Base-by-base conservation (phyloP, 2,113 vertebrate genomes). In the Brachypodius melanocephalos region DNA sequence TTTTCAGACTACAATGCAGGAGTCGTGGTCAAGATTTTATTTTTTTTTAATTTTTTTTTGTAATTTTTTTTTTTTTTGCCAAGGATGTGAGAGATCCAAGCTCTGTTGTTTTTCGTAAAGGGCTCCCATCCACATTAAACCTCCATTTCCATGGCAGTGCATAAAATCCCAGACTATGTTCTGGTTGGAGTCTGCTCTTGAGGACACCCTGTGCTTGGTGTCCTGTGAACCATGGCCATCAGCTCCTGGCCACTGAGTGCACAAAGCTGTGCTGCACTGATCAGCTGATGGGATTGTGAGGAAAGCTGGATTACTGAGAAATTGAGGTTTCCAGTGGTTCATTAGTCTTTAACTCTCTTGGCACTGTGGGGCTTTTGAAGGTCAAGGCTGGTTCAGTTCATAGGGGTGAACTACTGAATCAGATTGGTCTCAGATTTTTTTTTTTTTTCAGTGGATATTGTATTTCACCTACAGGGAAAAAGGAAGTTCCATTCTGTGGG, bases 21-120 rank as follows among this genome's bases (percentile, higher is more conserved):
- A 69, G 6, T 40, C 0, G 0, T 40, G 14, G 25, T 88, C 32
- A 55, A 40, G 20, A 3, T 3, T 38, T 57, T 29, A 22, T 43
- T 9, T 15, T 32, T n/a, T n/a, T n/a, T n/a, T n/a, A n/a, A n/a
- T n/a, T n/a, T n/a, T n/a, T n/a, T n/a, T n/a, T n/a, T n/a, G n/a
- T n/a, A n/a, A n/a, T n/a, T n/a, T n/a, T 55, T 55, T 34, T 45
- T 29, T 55, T 58, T 32, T 38, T 19, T 15, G 6, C 6, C 29
- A 52, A 49, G 34, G 9, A 18, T 36, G 11, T 40, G 32, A 63
- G 48, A 24, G 8, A 54, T 45, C 12, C 32, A 51, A 32, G 12
- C 12, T 79, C 43, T 10, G 13, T 31, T 61, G 15, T 80, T 76
- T 80, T 40, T 68, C 17, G 78, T 24, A 46, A 46, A 85, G 26